These are phyloP conservation scores for Danio jaintianensis DNA, from an alignment of 2,797 vertebrate genomes.

Conservation along the genomic window DNA sequence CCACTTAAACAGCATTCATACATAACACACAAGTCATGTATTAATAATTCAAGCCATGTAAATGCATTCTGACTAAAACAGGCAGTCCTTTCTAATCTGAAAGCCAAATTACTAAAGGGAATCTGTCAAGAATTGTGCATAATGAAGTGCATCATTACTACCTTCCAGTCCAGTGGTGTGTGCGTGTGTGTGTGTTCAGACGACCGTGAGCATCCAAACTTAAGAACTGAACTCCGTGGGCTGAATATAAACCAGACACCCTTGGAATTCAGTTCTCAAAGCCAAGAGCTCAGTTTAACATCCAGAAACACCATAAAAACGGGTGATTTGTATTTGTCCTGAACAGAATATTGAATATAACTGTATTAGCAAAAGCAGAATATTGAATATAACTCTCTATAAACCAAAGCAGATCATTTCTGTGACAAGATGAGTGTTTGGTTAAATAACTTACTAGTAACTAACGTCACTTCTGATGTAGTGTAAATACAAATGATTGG, in stretches of 20 bases:
- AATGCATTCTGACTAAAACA: neutral
- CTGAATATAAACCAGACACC: constrained; percentile 59
- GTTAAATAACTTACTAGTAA: neutral
- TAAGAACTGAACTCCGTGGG: constrained; percentile 69
- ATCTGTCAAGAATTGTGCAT: too few relatives aligned
- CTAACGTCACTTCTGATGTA: neutral
- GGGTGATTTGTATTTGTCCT: neutral
- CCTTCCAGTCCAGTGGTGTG: constrained; percentile 8
- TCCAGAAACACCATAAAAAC: neutral
- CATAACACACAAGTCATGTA: neutral
- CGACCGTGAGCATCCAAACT: constrained; percentile 61
- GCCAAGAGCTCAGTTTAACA: constrained; percentile 58
- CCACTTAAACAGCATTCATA: neutral
- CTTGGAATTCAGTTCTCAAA: constrained; percentile 74
- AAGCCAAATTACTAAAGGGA: neutral
- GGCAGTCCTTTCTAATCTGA: neutral
- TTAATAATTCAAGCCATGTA: neutral
- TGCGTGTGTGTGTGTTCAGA: constrained; percentile 16
- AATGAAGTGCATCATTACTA: constrained; percentile 2
- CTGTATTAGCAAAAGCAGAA: neutral
- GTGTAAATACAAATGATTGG: neutral
- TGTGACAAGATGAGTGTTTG: neutral
- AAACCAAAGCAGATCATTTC: neutral
- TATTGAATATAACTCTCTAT: too few relatives aligned
- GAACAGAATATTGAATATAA: neutral